Percentiles rank a stretch among this genome's conserved stretches.
Conservation (phyloP, 1,140 invertebrate species). For the Cheumatopsyche charites region DNA sequence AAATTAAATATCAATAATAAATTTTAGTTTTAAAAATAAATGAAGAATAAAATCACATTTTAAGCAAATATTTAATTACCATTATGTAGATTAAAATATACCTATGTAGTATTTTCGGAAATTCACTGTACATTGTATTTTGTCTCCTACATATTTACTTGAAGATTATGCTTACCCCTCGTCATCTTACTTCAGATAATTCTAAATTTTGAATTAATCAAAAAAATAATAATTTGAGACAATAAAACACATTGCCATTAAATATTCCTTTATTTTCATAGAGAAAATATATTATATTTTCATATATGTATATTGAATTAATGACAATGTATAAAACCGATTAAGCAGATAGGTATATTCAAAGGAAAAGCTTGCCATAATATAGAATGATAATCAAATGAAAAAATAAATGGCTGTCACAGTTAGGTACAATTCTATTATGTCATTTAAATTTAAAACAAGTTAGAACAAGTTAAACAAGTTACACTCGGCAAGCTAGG, state of each 20-base stretch:
- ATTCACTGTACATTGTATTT: too few species aligned
- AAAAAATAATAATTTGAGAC: neutral
- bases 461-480: too few species aligned
- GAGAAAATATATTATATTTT: constrained; percentile 1
- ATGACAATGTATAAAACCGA: neutral
- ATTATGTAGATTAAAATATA: too few species aligned
- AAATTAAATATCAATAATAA: too few species aligned
- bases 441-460: neutral
- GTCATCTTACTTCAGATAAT: neutral
- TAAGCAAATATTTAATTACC: too few species aligned
- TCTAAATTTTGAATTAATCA: neutral
- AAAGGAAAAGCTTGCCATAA: neutral
- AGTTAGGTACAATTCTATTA: neutral
- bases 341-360: neutral
- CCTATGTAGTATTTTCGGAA: too few species aligned
- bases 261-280: constrained; percentile 12
- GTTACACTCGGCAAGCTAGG: too few species aligned
- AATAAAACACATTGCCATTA: constrained; percentile 17
- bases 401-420: neutral
- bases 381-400: neutral
- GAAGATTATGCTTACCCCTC: neutral
- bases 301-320: neutral
- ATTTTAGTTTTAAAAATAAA: too few species aligned
- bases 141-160: too few species aligned
- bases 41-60: too few species aligned